phyloP scores from a whole-genome alignment of 2,888 invertebrate species.

The Sinopyrophorus schimmeli region DNA sequence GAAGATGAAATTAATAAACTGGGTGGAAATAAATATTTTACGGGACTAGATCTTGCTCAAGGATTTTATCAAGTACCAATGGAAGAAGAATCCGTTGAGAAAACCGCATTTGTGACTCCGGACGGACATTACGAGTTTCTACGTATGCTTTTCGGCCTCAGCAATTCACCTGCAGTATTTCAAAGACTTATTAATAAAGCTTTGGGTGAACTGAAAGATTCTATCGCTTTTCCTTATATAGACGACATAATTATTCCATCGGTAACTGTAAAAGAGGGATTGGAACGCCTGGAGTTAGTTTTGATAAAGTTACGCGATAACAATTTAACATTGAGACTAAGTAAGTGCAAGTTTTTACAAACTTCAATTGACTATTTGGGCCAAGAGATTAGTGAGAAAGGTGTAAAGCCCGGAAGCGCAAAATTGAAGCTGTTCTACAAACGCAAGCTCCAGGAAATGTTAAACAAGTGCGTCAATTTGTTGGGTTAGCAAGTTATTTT shows the following conservation, averaged over 20 bases:
- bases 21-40: constrained; percentile 35
- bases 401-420: constrained; percentile 27
- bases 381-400: constrained; percentile 26
- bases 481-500: constrained; percentile 40
- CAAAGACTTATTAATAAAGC: constrained; percentile 40
- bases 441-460: background rate
- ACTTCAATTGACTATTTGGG: constrained; percentile 31
- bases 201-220: constrained; percentile 24
- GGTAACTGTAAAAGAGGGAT: constrained; percentile 23
- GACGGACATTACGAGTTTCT: constrained; percentile 43
- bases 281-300: constrained; percentile 27
- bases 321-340: constrained; percentile 28
- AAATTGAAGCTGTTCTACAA: constrained; percentile 10
- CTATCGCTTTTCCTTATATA: constrained; percentile 28
- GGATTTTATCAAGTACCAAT: constrained; percentile 45
- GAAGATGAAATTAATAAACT: constrained; percentile 39
- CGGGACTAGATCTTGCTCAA: constrained; percentile 37
- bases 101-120: constrained; percentile 43
- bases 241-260: constrained; percentile 38
- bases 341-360: constrained; percentile 32
- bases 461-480: constrained; percentile 22
- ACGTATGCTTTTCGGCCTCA: constrained; percentile 42
- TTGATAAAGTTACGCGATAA: constrained; percentile 18
- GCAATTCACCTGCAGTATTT: constrained; percentile 41
- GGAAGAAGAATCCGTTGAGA: constrained; percentile 35